Percentiles rank a stretch among this genome's conserved stretches.
phyloP scores from a whole-genome alignment of 2,797 vertebrate genomes.

The Microhierax caerulescens region DNA sequence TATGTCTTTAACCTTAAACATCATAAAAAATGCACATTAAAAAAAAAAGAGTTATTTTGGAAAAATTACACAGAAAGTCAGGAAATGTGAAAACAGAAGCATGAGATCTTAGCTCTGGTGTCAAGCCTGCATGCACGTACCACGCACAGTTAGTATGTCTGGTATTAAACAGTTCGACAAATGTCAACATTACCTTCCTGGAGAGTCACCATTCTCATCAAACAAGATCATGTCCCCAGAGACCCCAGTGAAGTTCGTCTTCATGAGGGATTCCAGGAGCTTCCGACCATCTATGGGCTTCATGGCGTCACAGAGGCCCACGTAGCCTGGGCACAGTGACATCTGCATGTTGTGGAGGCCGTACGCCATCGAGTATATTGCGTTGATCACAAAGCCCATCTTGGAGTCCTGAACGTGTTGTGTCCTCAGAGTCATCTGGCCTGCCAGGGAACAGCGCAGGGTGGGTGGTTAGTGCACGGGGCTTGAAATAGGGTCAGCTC shows the following conservation, averaged over 20 bases:
- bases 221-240: slow-evolving; percentile 94
- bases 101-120: not conserved
- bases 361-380: slow-evolving; percentile 97
- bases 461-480: not conserved
- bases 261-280: slow-evolving; percentile 94
- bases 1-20: not conserved
- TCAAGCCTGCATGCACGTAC: not conserved
- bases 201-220: slow-evolving; percentile 95
- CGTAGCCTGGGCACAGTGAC: slow-evolving; percentile 86
- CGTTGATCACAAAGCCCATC: slow-evolving; percentile 99
- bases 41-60: not conserved
- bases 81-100: not conserved
- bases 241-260: slow-evolving; percentile 95
- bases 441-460: slow-evolving; percentile 31
- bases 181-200: slow-evolving; percentile 85
- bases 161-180: not conserved
- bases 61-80: not conserved
- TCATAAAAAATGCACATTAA: not conserved
- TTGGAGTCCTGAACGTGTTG: slow-evolving; percentile 98
- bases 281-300: slow-evolving; percentile 92
- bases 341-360: slow-evolving; percentile 96
- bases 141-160: fast-evolving
- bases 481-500: not conserved
- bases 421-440: slow-evolving; percentile 83
- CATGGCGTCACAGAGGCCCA: slow-evolving; percentile 94